Evolutionary conservation across 2,797 vertebrate species (phyloP).

Genomic region (Liparis tanakae): DNA sequence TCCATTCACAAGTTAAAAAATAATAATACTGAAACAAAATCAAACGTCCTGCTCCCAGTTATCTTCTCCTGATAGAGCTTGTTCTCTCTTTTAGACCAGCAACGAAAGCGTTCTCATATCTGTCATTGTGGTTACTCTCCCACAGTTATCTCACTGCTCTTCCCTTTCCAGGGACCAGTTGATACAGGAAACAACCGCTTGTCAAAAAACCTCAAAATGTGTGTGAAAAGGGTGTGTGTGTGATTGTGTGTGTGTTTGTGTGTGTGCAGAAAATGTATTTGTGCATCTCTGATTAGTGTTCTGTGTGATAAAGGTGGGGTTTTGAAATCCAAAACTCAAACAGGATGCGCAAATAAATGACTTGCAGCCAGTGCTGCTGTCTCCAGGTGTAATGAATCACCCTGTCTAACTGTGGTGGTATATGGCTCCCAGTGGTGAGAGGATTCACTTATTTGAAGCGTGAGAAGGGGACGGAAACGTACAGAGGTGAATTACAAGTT

Average conservation of each 20-base stretch:
- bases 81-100: slow-evolving; percentile 36
- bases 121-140: slow-evolving; percentile 44
- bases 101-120: slow-evolving; percentile 35
- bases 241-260: slow-evolving; percentile 61
- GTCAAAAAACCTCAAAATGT: slow-evolving; percentile 42
- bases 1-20: slow-evolving; percentile 37
- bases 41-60: slow-evolving; percentile 4
- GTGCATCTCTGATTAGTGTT: slow-evolving; percentile 61
- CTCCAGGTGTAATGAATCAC: slow-evolving; percentile 77
- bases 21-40: slow-evolving; percentile 28
- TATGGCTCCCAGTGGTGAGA: slow-evolving; percentile 61
- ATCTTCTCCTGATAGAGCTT: slow-evolving; percentile 17
- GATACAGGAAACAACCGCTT: slow-evolving; percentile 66
- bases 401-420: slow-evolving; percentile 59
- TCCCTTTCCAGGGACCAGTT: slow-evolving; percentile 50
- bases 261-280: slow-evolving; percentile 61
- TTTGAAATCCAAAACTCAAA: slow-evolving; percentile 79
- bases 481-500: slow-evolving; percentile 51
- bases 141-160: slow-evolving; percentile 36
- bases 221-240: slow-evolving; percentile 42
- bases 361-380: slow-evolving; percentile 51
- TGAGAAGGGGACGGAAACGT: slow-evolving; percentile 46
- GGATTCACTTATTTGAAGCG: slow-evolving; percentile 57
- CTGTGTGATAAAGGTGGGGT: slow-evolving; percentile 67
- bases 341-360: slow-evolving; percentile 73